Evolutionary conservation across 2,888 invertebrate genomes (phyloP).

Genomic region (Myopa tessellatipennis): DNA sequence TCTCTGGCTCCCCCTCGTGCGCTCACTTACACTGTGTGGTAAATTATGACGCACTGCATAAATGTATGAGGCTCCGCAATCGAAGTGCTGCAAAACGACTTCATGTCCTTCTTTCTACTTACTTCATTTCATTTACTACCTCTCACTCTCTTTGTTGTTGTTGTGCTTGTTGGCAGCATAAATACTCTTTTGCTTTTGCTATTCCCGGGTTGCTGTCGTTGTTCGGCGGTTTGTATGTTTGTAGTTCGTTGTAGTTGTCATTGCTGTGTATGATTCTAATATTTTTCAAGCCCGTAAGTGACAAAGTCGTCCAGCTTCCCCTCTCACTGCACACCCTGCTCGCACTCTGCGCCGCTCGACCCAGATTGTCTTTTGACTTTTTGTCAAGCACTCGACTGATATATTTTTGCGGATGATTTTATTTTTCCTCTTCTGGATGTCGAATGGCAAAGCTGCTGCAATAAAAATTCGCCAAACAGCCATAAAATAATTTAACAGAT

Average conservation of each 20-base stretch:
- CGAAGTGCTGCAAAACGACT: conserved; percentile 22
- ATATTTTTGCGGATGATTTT: conserved; percentile 19
- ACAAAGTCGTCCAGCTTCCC: conserved; percentile 24
- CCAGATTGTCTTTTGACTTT: conserved; percentile 15
- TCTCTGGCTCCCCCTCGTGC: background rate
- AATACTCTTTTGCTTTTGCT: background rate
- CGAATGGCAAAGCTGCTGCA: conserved; percentile 21
- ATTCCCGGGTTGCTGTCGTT: background rate
- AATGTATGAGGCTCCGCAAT: conserved; percentile 38
- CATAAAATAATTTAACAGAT: conserved; percentile 34
- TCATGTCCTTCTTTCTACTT: conserved; percentile 12
- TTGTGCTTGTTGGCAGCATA: conserved; percentile 18
- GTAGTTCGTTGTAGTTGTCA: conserved; percentile 1
- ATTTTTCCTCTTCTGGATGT: conserved; percentile 13
- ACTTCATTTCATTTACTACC: background rate
- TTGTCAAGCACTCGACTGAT: conserved; percentile 30
- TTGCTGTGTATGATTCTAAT: conserved; percentile 24
- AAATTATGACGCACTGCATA: conserved; percentile 42
- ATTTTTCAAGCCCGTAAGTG: conserved; percentile 34
- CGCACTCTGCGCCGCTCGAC: background rate
- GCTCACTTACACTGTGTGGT: background rate
- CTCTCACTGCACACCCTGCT: background rate
- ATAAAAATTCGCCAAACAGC: conserved; percentile 29
- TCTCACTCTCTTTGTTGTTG: background rate
- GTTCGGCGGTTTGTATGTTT: background rate